Conservation (phyloP, 2,888 invertebrate genomes). For the Magallana nippona region DNA sequence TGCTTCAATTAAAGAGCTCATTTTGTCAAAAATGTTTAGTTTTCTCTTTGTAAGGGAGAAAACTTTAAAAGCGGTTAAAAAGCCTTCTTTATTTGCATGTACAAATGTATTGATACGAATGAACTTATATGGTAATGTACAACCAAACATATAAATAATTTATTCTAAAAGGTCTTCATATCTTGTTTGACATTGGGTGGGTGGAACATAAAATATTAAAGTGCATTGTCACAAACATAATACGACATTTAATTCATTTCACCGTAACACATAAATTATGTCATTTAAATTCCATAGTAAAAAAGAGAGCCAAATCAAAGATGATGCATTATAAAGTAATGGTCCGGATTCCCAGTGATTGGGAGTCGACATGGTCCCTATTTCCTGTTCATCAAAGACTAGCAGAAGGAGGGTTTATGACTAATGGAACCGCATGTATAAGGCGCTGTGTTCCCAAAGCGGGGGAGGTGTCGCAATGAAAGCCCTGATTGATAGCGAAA, state of each 20-base stretch:
- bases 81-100: too few species aligned
- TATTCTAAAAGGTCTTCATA: too few species aligned
- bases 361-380: not conserved
- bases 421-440: not conserved
- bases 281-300: not conserved
- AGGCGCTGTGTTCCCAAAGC: not conserved
- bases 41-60: too few species aligned
- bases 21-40: too few species aligned
- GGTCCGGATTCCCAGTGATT: not conserved
- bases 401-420: not conserved
- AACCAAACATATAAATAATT: too few species aligned
- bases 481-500: not conserved
- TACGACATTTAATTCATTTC: not conserved
- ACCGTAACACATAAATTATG: not conserved
- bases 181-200: not conserved
- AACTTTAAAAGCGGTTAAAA: too few species aligned
- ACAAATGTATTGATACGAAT: too few species aligned
- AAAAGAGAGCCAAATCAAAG: too few species aligned
- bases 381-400: conserved; percentile 1
- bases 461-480: not conserved
- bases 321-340: not conserved
- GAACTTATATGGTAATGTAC: too few species aligned
- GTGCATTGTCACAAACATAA: not conserved
- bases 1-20: too few species aligned
- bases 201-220: not conserved